Evolutionary conservation across 2,797 vertebrate species (phyloP), one percentile per base, ranked within the genome.

Genomic region (Rhinogobio ventralis): DNA sequence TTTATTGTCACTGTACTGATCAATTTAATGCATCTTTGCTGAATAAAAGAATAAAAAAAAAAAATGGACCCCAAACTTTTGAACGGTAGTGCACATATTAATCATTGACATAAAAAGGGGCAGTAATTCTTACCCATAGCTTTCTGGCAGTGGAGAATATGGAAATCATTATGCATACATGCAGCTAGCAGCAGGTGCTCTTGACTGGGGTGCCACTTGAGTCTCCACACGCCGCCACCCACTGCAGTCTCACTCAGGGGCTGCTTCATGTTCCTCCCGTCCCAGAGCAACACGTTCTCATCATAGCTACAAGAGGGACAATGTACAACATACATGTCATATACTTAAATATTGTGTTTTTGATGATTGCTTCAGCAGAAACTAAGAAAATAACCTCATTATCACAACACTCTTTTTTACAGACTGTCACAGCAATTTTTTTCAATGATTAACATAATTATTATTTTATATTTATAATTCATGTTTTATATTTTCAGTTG

Each of bases 111-210:
- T 60, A 45, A 0, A 68, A 57, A 20, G n/a, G 15, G 36, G 13
- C 15, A n/a, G 20, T 36, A 11, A n/a, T 17, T 78, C 92, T 90
- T 33, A 95, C 95, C 94, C 8, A 94, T 67, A 5, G 91, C 92
- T 75, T 91, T 88, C 91, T 94, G 93, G 90, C 96, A 97, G 93
- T 97, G 90, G 0, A 99, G 95, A 87, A 99, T 93, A 67, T 96
- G 96, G 89, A 99, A 98, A 82, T 97, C 97, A 0, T 95, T 94
- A 89, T 98, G 96, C 98, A 98, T 99, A 86, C 97, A 99, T 60
- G 98, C 97, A 0, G 97, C 97, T 86, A 99, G 81, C 79, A 99
- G 96, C 87, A 98, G 93, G n/a, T 97, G 90, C 2, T 93, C 91
- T 14, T 93, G 86, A 67, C 84, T 89, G 0, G 98, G 98, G 68